Conservation (phyloP, 2,113 vertebrate genomes). For the Electrona antarctica region DNA sequence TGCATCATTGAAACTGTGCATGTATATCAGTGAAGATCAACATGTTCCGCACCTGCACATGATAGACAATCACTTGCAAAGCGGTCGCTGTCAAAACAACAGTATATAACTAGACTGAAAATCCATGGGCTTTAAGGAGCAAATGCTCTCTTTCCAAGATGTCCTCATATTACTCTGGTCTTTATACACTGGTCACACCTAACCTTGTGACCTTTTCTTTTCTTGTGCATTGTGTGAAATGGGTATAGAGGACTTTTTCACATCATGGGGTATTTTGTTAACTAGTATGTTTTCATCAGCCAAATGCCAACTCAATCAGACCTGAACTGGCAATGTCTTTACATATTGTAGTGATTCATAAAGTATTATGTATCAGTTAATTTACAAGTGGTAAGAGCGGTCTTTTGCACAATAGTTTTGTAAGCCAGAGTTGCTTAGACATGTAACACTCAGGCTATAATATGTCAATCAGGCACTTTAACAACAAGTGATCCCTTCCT, state of each 20-base stretch:
- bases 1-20: too few species aligned
- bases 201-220: background rate
- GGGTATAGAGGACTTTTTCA: background rate
- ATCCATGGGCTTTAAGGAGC: background rate
- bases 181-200: background rate
- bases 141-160: background rate
- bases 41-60: too few species aligned
- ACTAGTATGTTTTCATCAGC: constrained; percentile 1
- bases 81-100: too few species aligned
- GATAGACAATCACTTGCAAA: too few species aligned
- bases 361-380: background rate
- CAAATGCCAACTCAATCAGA: background rate
- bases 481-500: too few species aligned
- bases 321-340: constrained; percentile 1
- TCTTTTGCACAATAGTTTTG: too few species aligned
- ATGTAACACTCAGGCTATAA: too few species aligned
- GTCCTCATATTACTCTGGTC: too few species aligned
- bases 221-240: background rate
- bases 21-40: too few species aligned
- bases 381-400: constrained; percentile 26
- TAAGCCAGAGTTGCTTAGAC: too few species aligned
- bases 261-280: background rate
- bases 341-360: constrained; percentile 3
- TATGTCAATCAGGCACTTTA: too few species aligned
- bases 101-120: too few species aligned